A percentile compares a stretch with the other conserved stretches of the same genome.
Evolutionary conservation across 2,888 invertebrate genomes (phyloP).

Genomic region (Sturmia bella): DNA sequence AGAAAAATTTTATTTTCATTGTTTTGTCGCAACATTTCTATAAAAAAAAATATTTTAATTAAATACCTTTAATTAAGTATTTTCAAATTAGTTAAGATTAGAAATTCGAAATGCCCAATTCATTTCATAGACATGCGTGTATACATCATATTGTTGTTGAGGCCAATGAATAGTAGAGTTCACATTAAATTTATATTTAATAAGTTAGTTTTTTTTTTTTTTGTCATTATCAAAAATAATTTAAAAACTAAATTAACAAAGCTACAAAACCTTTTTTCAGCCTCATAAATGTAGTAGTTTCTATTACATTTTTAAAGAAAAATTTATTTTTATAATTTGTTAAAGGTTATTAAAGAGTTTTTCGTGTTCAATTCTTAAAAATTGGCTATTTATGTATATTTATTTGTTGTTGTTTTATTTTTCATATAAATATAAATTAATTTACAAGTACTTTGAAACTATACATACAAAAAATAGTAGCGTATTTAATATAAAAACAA

Average conservation of each 20-base stretch:
- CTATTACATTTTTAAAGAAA: slow-evolving; percentile 31
- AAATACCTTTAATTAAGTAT: slow-evolving; percentile 58
- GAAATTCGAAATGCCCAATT: slow-evolving; percentile 32
- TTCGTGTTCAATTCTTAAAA: slow-evolving; percentile 43
- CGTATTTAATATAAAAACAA: slow-evolving; percentile 50
- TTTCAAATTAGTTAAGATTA: slow-evolving; percentile 48
- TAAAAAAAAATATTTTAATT: slow-evolving; percentile 49
- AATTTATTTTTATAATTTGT: slow-evolving; percentile 25
- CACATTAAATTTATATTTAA: slow-evolving; percentile 33
- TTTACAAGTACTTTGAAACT: slow-evolving; percentile 51
- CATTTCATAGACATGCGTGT: slow-evolving; percentile 49
- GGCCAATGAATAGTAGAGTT: slow-evolving; percentile 44
- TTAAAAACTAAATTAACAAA: slow-evolving; percentile 61
- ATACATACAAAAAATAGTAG: slow-evolving; percentile 46
- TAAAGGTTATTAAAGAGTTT: slow-evolving; percentile 46
- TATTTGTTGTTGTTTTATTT: slow-evolving; percentile 44
- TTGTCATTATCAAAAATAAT: slow-evolving; percentile 56
- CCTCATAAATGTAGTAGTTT: slow-evolving; percentile 63
- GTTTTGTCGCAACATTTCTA: slow-evolving; percentile 27
- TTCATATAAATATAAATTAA: slow-evolving; percentile 52
- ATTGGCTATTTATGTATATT: slow-evolving; percentile 62
- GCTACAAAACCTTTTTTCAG: slow-evolving; percentile 67
- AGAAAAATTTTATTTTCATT: slow-evolving; percentile 16
- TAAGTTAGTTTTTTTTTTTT: slow-evolving; percentile 16
- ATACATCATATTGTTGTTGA: slow-evolving; percentile 54